Conservation (phyloP, 2,888 invertebrate genomes). For the Thumatha senex region DNA sequence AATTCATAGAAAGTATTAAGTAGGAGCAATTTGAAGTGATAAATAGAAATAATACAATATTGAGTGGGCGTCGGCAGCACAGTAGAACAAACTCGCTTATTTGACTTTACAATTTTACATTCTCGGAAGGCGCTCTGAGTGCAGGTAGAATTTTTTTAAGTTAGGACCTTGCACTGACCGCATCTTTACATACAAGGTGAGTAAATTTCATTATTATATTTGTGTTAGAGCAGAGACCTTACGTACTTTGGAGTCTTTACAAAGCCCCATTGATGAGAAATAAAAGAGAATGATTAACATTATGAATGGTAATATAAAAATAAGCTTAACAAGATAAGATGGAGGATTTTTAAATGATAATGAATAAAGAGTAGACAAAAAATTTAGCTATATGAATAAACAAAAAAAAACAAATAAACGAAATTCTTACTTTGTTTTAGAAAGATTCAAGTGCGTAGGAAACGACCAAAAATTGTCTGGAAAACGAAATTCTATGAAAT, state of each 20-base stretch:
- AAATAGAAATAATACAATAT: conserved; percentile 46
- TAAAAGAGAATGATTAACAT: not conserved
- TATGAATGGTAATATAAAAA: not conserved
- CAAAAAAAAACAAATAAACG: no score
- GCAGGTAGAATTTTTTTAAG: conserved; percentile 70
- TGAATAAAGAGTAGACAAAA: no score
- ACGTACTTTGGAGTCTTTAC: not conserved
- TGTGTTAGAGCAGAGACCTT: conserved; percentile 2
- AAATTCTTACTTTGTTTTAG: no score
- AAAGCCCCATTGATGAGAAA: no score
- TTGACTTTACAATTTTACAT: conserved; percentile 74
- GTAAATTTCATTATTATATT: conserved; percentile 26
- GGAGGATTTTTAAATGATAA: no score
- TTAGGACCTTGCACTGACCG: conserved; percentile 35
- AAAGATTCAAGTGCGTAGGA: no score
- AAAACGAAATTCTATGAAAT: no score
- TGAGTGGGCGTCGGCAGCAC: conserved; percentile 19
- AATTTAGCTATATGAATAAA: no score
- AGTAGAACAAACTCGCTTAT: conserved; percentile 62
- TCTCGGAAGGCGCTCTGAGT: conserved; percentile 64
- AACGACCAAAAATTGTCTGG: no score
- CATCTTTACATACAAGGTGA: conserved; percentile 37
- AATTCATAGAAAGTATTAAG: conserved; percentile 37
- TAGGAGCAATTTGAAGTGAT: conserved; percentile 53
- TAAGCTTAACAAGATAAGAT: no score